phyloP scores from a whole-genome alignment of 2,113 vertebrate genomes.

The Centrocercus urophasianus region DNA sequence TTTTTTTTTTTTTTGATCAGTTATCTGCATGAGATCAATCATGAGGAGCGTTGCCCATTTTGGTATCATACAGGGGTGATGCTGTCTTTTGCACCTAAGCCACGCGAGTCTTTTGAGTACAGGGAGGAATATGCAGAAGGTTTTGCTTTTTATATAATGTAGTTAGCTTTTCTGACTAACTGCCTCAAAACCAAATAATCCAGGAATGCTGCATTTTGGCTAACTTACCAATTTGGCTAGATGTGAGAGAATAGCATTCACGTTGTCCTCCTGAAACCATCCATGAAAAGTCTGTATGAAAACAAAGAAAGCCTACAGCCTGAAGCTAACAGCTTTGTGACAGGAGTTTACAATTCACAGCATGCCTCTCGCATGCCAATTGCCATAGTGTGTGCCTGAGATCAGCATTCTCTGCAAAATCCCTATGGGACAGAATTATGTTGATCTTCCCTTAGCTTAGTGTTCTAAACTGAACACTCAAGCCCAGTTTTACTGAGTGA shows the following conservation, averaged over 20 bases:
- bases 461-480: background rate
- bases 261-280: background rate
- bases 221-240: background rate
- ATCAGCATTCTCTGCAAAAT: background rate
- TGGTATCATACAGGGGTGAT: background rate
- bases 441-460: background rate
- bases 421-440: background rate
- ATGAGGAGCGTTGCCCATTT: background rate
- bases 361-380: accelerated
- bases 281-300: background rate
- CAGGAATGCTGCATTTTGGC: background rate
- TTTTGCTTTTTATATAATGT: background rate
- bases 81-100: background rate
- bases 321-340: background rate
- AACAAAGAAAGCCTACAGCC: background rate
- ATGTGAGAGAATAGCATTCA: background rate
- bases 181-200: background rate
- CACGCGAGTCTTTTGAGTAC: background rate
- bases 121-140: background rate
- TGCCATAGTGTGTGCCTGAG: background rate
- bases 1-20: background rate
- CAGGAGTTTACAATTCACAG: background rate
- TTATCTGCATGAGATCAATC: background rate
- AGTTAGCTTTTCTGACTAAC: background rate
- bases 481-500: background rate